Percentiles rank a stretch among this genome's conserved stretches.
Evolutionary conservation across 2,113 vertebrate species (phyloP).

Genomic region (Orthonyx spaldingii): DNA sequence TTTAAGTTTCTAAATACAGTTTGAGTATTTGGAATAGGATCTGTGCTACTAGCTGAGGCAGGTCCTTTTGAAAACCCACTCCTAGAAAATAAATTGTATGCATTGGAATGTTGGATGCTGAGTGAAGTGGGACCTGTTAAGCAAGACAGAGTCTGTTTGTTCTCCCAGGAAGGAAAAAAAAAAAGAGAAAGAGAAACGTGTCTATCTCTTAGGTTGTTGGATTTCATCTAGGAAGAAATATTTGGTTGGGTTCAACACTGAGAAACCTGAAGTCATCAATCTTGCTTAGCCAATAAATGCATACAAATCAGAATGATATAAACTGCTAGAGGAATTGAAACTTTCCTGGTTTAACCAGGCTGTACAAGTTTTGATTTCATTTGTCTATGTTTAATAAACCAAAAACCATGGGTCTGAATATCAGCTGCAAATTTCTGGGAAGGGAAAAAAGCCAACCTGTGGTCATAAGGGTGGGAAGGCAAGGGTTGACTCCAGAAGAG

Average conservation of each 20-base stretch:
- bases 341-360: background rate
- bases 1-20: background rate
- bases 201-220: background rate
- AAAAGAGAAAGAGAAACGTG: background rate
- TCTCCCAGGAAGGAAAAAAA: background rate
- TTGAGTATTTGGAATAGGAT: background rate
- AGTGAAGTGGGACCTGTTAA: background rate
- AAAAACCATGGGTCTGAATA: background rate
- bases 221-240: background rate
- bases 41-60: background rate
- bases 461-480: background rate
- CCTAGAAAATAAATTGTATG: background rate
- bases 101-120: background rate
- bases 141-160: background rate
- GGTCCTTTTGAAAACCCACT: background rate
- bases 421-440: background rate
- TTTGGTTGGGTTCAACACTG: background rate
- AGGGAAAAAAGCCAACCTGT: fast-evolving
- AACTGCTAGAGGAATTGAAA: background rate
- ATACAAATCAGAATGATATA: background rate
- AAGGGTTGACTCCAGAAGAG: background rate
- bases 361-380: constrained; percentile 4
- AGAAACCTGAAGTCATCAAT: background rate
- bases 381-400: background rate
- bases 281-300: background rate